A percentile compares a stretch with the other conserved stretches of the same genome.
These are phyloP conservation scores for Pelodytes ibericus DNA, from an alignment of 2,797 vertebrate genomes.

Conservation along the genomic window DNA sequence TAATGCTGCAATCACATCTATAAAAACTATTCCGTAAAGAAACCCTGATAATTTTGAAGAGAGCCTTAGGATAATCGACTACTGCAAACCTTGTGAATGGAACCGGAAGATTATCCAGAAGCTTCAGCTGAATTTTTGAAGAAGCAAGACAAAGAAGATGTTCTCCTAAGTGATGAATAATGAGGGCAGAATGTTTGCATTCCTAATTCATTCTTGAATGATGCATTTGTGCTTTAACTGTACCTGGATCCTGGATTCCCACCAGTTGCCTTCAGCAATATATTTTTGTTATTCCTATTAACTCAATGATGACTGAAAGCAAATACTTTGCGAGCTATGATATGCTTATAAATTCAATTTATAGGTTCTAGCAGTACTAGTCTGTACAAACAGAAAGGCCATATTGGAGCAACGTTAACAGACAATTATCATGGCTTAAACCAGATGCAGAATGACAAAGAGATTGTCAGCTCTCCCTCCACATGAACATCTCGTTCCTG, in stretches of 20 bases:
- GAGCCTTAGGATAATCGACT: slow-evolving; percentile 44
- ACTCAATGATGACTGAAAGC: not conserved
- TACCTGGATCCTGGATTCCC: slow-evolving; percentile 12
- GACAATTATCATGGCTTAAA: too few relatives aligned
- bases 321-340: too few relatives aligned
- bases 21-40: slow-evolving; percentile 67
- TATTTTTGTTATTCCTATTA: not conserved
- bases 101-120: slow-evolving; percentile 28
- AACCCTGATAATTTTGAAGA: slow-evolving; percentile 52
- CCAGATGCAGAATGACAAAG: too few relatives aligned
- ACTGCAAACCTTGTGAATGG: slow-evolving; percentile 5
- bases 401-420: too few relatives aligned
- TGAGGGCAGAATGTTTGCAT: slow-evolving; percentile 41
- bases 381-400: too few relatives aligned
- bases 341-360: too few relatives aligned
- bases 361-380: too few relatives aligned
- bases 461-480: too few relatives aligned
- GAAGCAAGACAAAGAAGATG: slow-evolving; percentile 36
- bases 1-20: slow-evolving; percentile 61
- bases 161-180: slow-evolving; percentile 28
- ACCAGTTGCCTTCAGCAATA: not conserved
- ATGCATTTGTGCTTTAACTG: slow-evolving; percentile 1
- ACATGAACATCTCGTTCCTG: too few relatives aligned
- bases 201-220: slow-evolving; percentile 38
- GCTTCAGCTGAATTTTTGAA: slow-evolving; percentile 8